phyloP scores from a whole-genome alignment of 2,113 vertebrate species.

The Scopus umbretta region DNA sequence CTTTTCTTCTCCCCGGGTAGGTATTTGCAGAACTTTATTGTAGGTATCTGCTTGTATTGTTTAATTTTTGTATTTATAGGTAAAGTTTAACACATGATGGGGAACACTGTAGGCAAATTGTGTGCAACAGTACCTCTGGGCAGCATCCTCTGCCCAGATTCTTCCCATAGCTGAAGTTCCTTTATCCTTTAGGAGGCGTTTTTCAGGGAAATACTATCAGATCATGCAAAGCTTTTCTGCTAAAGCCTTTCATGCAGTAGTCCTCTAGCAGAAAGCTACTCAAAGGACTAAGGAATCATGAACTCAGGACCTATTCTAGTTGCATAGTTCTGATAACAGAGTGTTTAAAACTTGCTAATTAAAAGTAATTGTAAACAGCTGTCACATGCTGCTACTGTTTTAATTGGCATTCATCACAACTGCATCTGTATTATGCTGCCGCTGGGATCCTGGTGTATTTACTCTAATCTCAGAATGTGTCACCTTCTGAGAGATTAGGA shows the following conservation, averaged over 20 bases:
- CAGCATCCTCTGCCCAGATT: background rate
- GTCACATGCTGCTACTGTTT: conserved; percentile 50
- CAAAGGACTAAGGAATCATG: background rate
- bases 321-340: background rate
- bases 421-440: conserved; percentile 34
- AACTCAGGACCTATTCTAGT: background rate
- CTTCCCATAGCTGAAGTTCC: background rate
- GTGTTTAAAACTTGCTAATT: conserved; percentile 62
- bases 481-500: conserved; percentile 55
- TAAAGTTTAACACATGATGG: background rate
- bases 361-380: conserved; percentile 62
- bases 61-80: background rate
- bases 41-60: background rate
- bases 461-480: conserved; percentile 59
- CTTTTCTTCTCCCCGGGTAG: background rate
- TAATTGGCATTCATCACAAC: conserved; percentile 31
- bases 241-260: background rate
- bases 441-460: conserved; percentile 26
- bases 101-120: background rate
- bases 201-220: background rate
- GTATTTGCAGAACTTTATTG: background rate
- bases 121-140: background rate
- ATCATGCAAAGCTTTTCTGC: background rate
- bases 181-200: background rate
- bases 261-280: background rate